A percentile compares a stretch with the other conserved stretches of the same genome.
Evolutionary conservation across 2,113 vertebrate genomes (phyloP).

Genomic region (Phocoena phocoena): DNA sequence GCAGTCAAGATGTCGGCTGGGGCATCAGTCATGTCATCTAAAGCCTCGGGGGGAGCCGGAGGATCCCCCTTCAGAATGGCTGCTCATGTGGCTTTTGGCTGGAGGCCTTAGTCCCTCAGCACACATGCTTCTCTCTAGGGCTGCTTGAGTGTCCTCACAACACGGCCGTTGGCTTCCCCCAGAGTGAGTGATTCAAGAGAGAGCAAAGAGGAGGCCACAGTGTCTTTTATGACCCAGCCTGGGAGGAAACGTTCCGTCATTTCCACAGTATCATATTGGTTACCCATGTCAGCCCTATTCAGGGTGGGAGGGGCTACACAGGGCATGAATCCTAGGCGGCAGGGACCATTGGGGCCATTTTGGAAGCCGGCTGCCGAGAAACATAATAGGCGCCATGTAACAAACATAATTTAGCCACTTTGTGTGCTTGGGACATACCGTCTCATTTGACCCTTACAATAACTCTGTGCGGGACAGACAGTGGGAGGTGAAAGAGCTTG

Average conservation of each 20-base stretch:
- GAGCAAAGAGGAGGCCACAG: not conserved
- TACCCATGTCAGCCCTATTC: not conserved
- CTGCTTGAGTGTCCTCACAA: not conserved
- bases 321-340: not conserved
- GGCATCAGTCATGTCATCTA: not conserved
- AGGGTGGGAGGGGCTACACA: rapidly evolving
- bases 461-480: not conserved
- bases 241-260: not conserved
- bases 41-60: rapidly evolving
- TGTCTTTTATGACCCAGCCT: not conserved
- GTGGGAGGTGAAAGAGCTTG: not conserved
- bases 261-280: rapidly evolving
- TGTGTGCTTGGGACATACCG: rapidly evolving
- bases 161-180: not conserved
- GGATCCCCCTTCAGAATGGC: not conserved
- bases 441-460: not conserved
- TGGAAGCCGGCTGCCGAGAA: not conserved
- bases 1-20: not conserved
- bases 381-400: not conserved
- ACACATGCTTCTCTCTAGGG: rapidly evolving
- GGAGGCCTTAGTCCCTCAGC: not conserved
- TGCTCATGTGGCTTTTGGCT: not conserved
- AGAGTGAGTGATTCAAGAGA: not conserved
- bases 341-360: not conserved
- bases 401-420: not conserved